Percentiles rank a stretch among this genome's conserved stretches.
Conservation (phyloP, 2,113 vertebrate species). For the Sialia sialis region DNA sequence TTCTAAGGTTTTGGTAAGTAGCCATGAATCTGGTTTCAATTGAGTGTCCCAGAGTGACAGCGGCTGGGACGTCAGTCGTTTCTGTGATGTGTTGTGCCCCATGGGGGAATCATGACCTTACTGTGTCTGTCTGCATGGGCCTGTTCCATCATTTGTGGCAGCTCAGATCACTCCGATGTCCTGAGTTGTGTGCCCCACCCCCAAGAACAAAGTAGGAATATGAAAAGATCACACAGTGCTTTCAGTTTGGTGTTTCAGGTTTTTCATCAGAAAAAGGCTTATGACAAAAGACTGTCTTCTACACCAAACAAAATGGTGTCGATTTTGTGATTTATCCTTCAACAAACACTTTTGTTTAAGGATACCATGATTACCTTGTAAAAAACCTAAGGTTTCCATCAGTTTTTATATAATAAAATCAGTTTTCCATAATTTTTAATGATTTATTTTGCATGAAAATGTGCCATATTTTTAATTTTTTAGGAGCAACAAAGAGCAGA, state of each 20-base stretch:
- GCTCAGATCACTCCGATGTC: neutral
- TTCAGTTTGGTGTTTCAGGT: neutral
- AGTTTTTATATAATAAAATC: neutral
- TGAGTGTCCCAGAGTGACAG: neutral
- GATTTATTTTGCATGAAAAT: neutral
- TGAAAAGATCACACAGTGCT: neutral
- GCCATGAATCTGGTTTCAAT: neutral
- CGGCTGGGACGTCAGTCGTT: neutral
- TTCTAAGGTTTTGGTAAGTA: neutral
- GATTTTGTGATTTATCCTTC: neutral
- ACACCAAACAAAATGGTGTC: neutral
- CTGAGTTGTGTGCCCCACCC: neutral
- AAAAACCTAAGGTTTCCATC: neutral
- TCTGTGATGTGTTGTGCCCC: neutral
- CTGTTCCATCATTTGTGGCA: neutral
- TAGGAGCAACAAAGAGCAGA: neutral
- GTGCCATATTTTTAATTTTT: neutral
- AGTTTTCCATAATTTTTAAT: neutral
- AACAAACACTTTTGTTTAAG: neutral
- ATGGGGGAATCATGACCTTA: neutral
- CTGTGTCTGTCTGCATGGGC: neutral
- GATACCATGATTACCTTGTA: fast-evolving
- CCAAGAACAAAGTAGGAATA: neutral
- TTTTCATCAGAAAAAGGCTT: neutral
- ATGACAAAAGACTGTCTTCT: neutral